Conservation (phyloP, 2,113 vertebrate species). For the Hydrochoerus hydrochaeris region DNA sequence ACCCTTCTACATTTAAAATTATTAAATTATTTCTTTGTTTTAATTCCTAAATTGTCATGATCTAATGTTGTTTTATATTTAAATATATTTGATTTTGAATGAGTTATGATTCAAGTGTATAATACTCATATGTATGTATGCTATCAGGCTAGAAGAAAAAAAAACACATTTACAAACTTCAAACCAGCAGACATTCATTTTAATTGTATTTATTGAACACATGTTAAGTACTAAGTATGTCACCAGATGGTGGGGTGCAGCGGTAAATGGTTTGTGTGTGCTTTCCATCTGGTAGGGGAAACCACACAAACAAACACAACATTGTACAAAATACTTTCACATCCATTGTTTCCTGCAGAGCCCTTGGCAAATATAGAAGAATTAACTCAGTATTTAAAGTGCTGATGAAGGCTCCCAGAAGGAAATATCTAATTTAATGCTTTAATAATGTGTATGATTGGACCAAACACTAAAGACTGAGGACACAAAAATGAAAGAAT, state of each 20-base stretch:
- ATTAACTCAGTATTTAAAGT: neutral
- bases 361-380: neutral
- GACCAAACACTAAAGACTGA: neutral
- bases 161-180: neutral
- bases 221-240: neutral
- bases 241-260: accelerated
- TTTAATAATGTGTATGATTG: neutral
- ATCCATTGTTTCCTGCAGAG: neutral
- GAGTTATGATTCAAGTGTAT: neutral
- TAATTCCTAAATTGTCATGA: neutral
- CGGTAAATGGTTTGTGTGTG: no score
- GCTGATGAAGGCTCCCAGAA: neutral
- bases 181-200: neutral
- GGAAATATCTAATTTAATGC: neutral
- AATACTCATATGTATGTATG: neutral
- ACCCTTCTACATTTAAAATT: neutral
- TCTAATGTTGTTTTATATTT: neutral
- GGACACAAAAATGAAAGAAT: neutral
- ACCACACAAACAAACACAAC: neutral
- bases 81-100: neutral
- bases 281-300: neutral
- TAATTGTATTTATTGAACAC: neutral
- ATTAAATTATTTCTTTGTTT: neutral
- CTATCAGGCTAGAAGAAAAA: no score
- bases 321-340: neutral